A percentile compares a stretch with the other conserved stretches of the same genome.
phyloP scores from a whole-genome alignment of 2,797 vertebrate species.

The Vespertilio murinus region DNA sequence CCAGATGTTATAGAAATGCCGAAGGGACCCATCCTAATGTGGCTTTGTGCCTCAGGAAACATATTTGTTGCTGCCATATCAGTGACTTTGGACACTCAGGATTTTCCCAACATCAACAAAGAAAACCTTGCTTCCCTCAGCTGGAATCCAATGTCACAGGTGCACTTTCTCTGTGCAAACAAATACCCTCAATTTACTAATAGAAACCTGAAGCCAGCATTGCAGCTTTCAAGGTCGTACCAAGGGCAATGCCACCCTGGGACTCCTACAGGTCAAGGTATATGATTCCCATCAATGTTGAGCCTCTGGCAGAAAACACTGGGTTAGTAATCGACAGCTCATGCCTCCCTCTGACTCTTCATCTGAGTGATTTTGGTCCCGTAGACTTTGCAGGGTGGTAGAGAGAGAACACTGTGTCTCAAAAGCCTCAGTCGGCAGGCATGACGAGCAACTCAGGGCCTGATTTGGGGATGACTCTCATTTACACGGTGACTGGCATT shows the following conservation, averaged over 20 bases:
- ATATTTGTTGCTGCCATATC: not conserved
- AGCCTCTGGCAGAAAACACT: not conserved
- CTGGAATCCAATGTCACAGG: conserved; percentile 52
- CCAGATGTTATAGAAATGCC: not conserved
- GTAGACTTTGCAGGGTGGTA: not conserved
- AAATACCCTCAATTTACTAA: conserved; percentile 4
- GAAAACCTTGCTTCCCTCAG: conserved; percentile 33
- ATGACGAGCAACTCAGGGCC: not conserved
- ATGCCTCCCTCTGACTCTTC: not conserved
- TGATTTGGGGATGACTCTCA: not conserved
- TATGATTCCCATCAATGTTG: not conserved
- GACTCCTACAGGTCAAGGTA: not conserved
- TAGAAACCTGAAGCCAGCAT: conserved; percentile 14
- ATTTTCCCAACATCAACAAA: conserved; percentile 43
- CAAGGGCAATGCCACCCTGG: not conserved
- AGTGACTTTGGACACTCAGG: not conserved
- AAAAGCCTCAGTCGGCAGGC: not conserved
- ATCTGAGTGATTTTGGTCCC: not conserved
- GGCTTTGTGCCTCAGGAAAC: not conserved
- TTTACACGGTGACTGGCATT: not conserved
- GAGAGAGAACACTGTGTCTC: not conserved
- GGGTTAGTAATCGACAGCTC: not conserved
- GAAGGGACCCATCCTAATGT: not conserved
- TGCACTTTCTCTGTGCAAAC: conserved; percentile 23
- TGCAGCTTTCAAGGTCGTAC: conserved; percentile 35